Percentiles rank a stretch among this genome's conserved stretches.
These are phyloP conservation scores for Bradypodion pumilum DNA, from an alignment of 2,797 vertebrate species.

Conservation along the genomic window DNA sequence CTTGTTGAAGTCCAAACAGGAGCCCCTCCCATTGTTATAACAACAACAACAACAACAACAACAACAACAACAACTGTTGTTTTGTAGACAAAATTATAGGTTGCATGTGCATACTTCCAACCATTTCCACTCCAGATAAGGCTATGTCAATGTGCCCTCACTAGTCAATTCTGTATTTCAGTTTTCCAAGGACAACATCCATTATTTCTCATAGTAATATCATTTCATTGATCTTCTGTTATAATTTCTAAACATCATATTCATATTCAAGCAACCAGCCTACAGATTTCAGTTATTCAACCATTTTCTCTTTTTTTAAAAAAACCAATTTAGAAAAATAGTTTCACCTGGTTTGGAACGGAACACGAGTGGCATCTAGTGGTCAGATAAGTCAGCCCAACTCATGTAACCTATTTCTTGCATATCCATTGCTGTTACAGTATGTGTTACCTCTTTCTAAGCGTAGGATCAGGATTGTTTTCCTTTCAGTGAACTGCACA, in stretches of 20 bases:
- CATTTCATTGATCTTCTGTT: conserved; percentile 66
- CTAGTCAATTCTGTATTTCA: conserved; percentile 10
- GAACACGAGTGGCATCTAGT: conserved; percentile 76
- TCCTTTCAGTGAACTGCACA: conserved; percentile 4
- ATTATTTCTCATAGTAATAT: conserved; percentile 48
- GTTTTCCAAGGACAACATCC: conserved; percentile 44
- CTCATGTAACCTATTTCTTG: background rate
- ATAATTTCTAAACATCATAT: conserved; percentile 55
- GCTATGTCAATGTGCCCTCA: conserved; percentile 13
- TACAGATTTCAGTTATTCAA: conserved; percentile 53
- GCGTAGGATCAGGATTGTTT: background rate
- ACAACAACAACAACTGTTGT: too few relatives aligned
- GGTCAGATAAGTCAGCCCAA: conserved; percentile 32
- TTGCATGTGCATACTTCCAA: background rate
- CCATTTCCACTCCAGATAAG: background rate
- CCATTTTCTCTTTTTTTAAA: too few relatives aligned
- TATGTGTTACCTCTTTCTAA: background rate
- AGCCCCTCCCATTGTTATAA: too few relatives aligned
- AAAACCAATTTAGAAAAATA: background rate
- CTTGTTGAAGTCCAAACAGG: too few relatives aligned
- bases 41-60: too few relatives aligned
- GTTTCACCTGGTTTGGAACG: conserved; percentile 17
- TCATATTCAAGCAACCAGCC: conserved; percentile 54
- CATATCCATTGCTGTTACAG: background rate
- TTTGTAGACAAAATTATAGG: background rate